These are phyloP conservation scores for Leptinotarsa rubiginosa DNA, from an alignment of 2,888 invertebrate genomes.

Conservation along the genomic window DNA sequence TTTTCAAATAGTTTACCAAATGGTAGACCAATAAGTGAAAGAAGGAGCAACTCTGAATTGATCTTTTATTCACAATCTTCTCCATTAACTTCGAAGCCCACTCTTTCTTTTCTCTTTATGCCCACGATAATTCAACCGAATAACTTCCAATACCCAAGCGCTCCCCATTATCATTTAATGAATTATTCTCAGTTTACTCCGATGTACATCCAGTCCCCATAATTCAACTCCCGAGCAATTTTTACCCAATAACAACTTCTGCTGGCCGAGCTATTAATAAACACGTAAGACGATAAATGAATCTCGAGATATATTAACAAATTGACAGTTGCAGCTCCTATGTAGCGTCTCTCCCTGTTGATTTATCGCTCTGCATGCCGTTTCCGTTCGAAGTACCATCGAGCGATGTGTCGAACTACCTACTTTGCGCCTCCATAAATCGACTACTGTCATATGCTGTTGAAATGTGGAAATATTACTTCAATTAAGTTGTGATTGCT, in stretches of 20 bases:
- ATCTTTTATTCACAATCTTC: background rate
- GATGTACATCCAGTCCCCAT: constrained; percentile 21
- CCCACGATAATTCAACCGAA: constrained; percentile 12
- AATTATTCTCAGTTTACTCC: constrained; percentile 24
- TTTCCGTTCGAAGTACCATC: constrained; percentile 42
- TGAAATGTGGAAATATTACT: constrained; percentile 45
- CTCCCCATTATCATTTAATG: constrained; percentile 1
- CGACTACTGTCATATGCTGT: constrained; percentile 39
- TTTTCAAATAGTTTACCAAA: no score
- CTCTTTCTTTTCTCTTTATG: background rate
- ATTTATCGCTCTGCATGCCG: constrained; percentile 38
- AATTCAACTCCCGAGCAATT: constrained; percentile 25
- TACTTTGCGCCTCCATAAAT: constrained; percentile 44
- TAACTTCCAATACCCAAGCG: constrained; percentile 19
- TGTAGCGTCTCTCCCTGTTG: constrained; percentile 38
- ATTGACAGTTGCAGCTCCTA: constrained; percentile 45
- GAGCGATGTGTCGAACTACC: constrained; percentile 36
- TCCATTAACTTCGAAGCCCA: constrained; percentile 5
- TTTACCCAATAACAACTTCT: constrained; percentile 36
- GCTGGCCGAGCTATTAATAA: constrained; percentile 39
- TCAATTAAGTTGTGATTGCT: constrained; percentile 44
- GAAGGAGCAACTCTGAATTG: background rate
- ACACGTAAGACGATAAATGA: constrained; percentile 39
- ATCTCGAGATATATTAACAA: constrained; percentile 45
- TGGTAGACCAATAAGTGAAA: background rate